Evolutionary conservation across 2,113 vertebrate species (phyloP), one percentile per base, ranked within the genome.

Genomic region (Centropus bengalensis): DNA sequence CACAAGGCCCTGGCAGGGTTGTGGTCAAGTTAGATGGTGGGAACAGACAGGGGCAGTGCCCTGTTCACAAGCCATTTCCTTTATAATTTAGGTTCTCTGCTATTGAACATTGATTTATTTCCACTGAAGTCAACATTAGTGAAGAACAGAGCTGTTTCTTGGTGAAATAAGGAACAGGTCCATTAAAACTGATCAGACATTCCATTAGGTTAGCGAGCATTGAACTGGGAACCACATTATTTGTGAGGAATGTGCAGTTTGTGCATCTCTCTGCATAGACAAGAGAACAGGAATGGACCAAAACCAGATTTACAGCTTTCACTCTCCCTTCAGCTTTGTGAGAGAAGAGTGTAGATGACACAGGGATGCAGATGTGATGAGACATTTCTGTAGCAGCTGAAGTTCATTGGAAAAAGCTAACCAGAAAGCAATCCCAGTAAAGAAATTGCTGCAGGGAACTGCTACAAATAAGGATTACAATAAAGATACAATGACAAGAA

Each of bases 391-490:
- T 92, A 55, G 86, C 74, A 93, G 89, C 62, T 64, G 62, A 82
- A 93, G 73, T 85, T 87, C 77, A 30, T 27, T 32, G 88, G 67
- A 76, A 92, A 66, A 79, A 63, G 78, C 94, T 95, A 62, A 62
- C 52, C 32, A 69, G 85, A 95, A 90, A 94, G 79, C 62, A 92
- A 70, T 59, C 27, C 44, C 0, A 0, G 76, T 63, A 76, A 89
- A 96, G 91, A 88, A 94, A 86, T 81, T 91, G 85, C 86, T 86
- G 16, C 55, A 91, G 83, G 94, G 74, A 92, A 38, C 56, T 69
- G 68, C 55, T 87, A 84, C 56, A 77, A 81, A 91, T 89, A 93
- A 70, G 73, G 59, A 82, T 94, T 91, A 90, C 70, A 86, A 76
- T 92, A 86, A 91, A 80, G 67, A 89, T 45, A 45, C 62, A 74